Evolutionary conservation across 2,113 vertebrate genomes (phyloP), one percentile per base, ranked within the genome.

Genomic region (Dasyornis broadbenti): DNA sequence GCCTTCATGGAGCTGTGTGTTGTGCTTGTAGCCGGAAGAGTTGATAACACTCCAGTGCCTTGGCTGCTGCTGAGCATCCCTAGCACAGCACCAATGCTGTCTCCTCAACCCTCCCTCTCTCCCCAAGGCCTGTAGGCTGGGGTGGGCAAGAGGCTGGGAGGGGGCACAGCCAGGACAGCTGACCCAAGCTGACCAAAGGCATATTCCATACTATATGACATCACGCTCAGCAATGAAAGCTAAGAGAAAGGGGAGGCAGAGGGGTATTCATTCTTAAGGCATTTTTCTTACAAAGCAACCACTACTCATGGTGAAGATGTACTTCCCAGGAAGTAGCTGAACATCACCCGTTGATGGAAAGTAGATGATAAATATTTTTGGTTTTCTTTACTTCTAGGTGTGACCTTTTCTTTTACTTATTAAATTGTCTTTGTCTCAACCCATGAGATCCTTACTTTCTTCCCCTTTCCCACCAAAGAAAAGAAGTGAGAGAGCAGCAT

Each of bases 41-140:
- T 0, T 28, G 37, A 13, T 63, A 27, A 35, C 31, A 30, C 21
- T 49, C 8, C 28, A 2, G 0, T 10, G 40, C 27, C 49, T 59
- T 45, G 26, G 35, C 45, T 87, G 6, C 39, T 44, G 31, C 7
- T 82, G 22, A 82, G 33, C 39, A 49, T 10, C 2, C 1, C 17
- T 2, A 21, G 4, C 24, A 27, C 11, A 35, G 7, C 14, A 21
- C 7, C 47, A 49, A 26, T 0, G 0, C 5, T 35, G 2, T 13
- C 21, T 40, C 16, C 27, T 6, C 31, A 57, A 1, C 10, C 1
- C 7, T 66, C 2, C 6, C 33, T 5, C 13, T 37, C 47, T 13
- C 31, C 10, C 8, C 21, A 60, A n/a, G 50, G 1, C 10, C 30
- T 26, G 18, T 14, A 12, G 27, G 7, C 17, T 86, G 18, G 2